Evolutionary conservation across 2,113 vertebrate genomes (phyloP), one percentile per base, ranked within the genome.

Genomic region (Nicator chloris): DNA sequence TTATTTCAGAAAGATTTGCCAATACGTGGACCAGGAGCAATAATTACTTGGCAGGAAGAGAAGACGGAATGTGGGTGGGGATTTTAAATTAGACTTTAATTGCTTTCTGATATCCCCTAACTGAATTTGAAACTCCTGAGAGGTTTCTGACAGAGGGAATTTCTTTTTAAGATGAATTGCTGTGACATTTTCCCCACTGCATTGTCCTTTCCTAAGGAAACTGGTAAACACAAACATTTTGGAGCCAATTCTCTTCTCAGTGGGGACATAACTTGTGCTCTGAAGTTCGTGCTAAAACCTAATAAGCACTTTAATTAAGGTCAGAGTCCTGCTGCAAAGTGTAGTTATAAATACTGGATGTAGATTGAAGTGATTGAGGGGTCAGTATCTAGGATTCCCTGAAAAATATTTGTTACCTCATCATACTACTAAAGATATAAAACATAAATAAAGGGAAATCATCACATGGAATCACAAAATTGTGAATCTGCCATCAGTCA

Each of bases 41-140:
- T 66, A 92, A 90, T 15, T 51, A 18, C 45, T 87, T 80, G 40
- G 69, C 51, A 78, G 80, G 22, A 90, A 70, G 71, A 82, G 85
- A 35, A 77, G 83, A 68, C 2, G 11, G 82, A 71, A 86, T 59
- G 88, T 83, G 68, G 63, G 90, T 73, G 90, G 28, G 49, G 35
- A 86, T 83, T 95, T 88, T 51, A 93, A 91, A 93, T 84, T 47
- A 71, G 68, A 66, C 60, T 93, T 85, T 54, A 66, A 92, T 73
- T 92, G 84, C 81, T 73, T 92, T 91, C 51, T 86, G 71, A 63
- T 77, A 77, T 63, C 31, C 76, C 19, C 44, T 70, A 75, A 80
- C 72, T 57, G 47, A 83, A 81, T 86, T 77, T 73, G 68, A 88
- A 93, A 80, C 79, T 92, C 79, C 56, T 75, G 71, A 63, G 90